Conservation (phyloP, 2,888 invertebrate genomes). For the Callimorpha dominula region DNA sequence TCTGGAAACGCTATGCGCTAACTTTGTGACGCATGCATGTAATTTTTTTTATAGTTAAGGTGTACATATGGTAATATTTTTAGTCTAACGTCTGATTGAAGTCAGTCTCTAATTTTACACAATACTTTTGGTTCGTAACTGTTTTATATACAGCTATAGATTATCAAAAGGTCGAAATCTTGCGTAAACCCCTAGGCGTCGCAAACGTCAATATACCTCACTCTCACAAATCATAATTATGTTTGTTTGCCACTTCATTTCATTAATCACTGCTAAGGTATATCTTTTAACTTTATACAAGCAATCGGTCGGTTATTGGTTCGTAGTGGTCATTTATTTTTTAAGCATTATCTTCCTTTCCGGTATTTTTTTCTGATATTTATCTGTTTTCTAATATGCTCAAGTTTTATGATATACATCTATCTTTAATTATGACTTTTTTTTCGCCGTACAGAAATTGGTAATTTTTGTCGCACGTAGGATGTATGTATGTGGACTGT, state of each 20-base stretch:
- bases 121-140: not conserved
- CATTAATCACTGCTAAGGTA: too few species aligned
- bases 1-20: too few species aligned
- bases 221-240: not conserved
- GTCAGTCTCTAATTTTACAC: not conserved
- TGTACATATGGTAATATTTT: not conserved
- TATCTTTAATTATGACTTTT: not conserved
- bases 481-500: not conserved
- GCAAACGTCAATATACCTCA: not conserved
- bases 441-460: not conserved
- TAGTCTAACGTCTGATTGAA: not conserved
- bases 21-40: too few species aligned
- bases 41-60: not conserved
- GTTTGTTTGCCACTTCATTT: not conserved
- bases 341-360: not conserved
- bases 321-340: not conserved
- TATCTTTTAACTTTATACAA: not conserved
- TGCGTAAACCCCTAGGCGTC: not conserved
- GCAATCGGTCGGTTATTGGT: not conserved
- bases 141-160: not conserved
- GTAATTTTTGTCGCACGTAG: not conserved
- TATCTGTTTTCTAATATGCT: not conserved
- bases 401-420: not conserved
- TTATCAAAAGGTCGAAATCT: not conserved
- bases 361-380: not conserved